These are phyloP conservation scores for Notarius lentiginosus DNA, from an alignment of 2,113 vertebrate genomes.

Conservation along the genomic window DNA sequence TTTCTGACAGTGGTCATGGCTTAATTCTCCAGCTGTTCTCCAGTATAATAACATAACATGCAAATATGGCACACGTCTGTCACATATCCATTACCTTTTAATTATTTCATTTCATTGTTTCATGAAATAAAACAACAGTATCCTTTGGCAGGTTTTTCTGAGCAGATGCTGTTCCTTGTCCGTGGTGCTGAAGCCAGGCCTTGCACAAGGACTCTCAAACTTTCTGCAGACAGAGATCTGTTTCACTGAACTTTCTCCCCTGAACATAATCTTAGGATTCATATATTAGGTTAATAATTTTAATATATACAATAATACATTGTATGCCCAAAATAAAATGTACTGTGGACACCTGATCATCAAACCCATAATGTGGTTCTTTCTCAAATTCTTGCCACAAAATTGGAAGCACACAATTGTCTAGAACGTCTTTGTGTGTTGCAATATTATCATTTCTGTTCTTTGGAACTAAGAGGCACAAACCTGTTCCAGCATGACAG, in stretches of 20 bases:
- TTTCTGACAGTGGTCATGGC: background rate
- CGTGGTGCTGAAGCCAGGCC: conserved; percentile 61
- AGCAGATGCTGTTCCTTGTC: conserved; percentile 56
- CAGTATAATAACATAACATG: background rate
- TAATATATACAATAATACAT: background rate
- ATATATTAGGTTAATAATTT: background rate
- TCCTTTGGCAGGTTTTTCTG: background rate
- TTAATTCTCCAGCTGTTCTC: background rate
- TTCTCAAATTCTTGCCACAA: background rate
- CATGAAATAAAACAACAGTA: no score
- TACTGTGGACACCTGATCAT: background rate
- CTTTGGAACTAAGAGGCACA: no score
- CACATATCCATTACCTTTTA: background rate
- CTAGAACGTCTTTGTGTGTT: background rate
- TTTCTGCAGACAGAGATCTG: background rate
- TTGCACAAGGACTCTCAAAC: background rate
- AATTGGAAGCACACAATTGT: background rate
- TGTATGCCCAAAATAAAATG: background rate
- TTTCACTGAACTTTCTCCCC: background rate
- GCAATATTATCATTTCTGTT: no score
- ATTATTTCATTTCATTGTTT: conserved; percentile 35
- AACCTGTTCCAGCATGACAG: background rate
- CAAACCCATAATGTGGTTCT: background rate
- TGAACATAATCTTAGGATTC: background rate
- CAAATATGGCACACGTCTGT: background rate